Evolutionary conservation across 2,888 invertebrate genomes (phyloP), one percentile per base, ranked within the genome.

Genomic region (Sycophila texana): DNA sequence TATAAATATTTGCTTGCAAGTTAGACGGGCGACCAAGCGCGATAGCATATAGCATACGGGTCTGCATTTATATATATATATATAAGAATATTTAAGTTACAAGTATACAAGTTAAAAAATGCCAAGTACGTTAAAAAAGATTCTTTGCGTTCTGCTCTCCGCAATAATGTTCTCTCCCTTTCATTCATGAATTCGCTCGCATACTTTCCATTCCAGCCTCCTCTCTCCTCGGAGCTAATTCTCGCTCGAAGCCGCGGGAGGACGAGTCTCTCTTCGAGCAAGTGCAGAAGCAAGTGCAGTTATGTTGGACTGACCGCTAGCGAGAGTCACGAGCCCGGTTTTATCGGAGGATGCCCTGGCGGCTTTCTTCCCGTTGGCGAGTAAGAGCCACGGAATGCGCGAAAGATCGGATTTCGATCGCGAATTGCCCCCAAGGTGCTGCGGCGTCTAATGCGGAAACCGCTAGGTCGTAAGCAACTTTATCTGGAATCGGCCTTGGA

Each of bases 261-360:
- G 20, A 20, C 58, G 22, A 14, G 20, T 18, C 58, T 58, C 58
- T 58, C 22, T 5, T 22, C 30, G 57, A 18, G 65, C 74, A 65
- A 73, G 74, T 68, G 67, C 75, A 67, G 83, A 80, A 82, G 84
- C 82, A 85, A 86, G 85, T 86, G 87, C 87, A 87, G 87, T 87
- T 87, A 87, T 87, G 87, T 87, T 87, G 86, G 84, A 86, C 86
- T 87, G 87, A 87, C 87, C 87, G 87, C 86, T 85, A 85, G 81
- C 12, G 67, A 58, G 68, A 81, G 77, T 30, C 77, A 73, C 53
- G 47, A 67, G 67, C 2, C 22, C 61, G 51, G 20, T 49, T 20
- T 70, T 70, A 79, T 79, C 68, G 74, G 22, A 10, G 30, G 14
- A 39, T 51, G 39, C 65, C 10, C 18, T 51, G 30, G n/a, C 13